Conservation (phyloP, 92 coral and sea anemone genomes). For the Heliopora coerulea region DNA sequence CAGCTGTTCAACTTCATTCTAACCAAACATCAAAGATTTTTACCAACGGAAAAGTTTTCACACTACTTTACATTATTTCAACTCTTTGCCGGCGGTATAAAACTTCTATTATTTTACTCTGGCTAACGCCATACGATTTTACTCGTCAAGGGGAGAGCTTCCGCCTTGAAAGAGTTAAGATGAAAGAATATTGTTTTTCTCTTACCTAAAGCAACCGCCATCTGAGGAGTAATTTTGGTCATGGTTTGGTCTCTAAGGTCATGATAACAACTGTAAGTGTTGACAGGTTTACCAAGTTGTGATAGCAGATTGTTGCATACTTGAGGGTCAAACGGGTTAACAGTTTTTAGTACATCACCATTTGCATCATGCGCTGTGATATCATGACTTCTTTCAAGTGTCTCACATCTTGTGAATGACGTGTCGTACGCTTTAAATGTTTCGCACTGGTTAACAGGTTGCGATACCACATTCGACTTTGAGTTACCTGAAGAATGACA, state of each 20-base stretch:
- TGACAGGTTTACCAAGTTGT: constrained; percentile 52
- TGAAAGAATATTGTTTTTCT: too few relatives aligned
- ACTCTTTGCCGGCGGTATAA: too few relatives aligned
- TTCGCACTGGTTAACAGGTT: neutral
- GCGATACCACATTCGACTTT: constrained; percentile 34
- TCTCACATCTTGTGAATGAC: neutral
- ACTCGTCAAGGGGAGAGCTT: too few relatives aligned
- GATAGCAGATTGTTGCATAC: constrained; percentile 52
- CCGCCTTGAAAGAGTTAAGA: too few relatives aligned
- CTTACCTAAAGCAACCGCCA: constrained; percentile 76
- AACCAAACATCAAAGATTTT: too few relatives aligned
- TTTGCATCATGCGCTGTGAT: constrained; percentile 37
- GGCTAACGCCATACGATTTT: too few relatives aligned
- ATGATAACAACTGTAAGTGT: constrained; percentile 61
- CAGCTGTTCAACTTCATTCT: too few relatives aligned
- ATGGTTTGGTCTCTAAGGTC: constrained; percentile 42
- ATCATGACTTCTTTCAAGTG: constrained; percentile 36
- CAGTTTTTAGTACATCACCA: constrained; percentile 54
- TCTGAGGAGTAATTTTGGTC: constrained; percentile 63
- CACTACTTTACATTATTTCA: too few relatives aligned
- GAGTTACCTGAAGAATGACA: constrained; percentile 50
- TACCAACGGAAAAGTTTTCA: too few relatives aligned
- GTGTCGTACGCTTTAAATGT: neutral
- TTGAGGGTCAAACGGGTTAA: constrained; percentile 82
- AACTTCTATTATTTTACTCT: too few relatives aligned